phyloP scores from a whole-genome alignment of 2,888 invertebrate species.

The Saturnia pavonia region DNA sequence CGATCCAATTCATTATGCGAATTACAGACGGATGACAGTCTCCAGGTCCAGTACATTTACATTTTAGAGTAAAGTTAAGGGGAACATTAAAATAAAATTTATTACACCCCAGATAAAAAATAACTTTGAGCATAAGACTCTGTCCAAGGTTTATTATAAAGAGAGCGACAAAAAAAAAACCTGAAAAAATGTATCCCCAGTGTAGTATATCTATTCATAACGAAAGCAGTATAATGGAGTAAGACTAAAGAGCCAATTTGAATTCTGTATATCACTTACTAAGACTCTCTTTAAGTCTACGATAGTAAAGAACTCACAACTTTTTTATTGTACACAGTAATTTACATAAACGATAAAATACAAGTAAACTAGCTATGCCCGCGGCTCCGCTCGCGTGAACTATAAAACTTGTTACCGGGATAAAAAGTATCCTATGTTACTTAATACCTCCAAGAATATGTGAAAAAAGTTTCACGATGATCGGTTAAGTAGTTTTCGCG shows the following conservation, averaged over 20 bases:
- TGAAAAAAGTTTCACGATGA: too few species aligned
- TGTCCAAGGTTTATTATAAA: conserved; percentile 66
- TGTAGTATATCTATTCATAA: conserved; percentile 76
- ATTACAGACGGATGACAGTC: conserved; percentile 50
- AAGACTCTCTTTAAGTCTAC: not conserved
- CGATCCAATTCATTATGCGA: conserved; percentile 49
- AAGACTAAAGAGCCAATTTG: conserved; percentile 27
- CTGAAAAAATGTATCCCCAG: conserved; percentile 59
- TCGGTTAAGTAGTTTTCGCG: too few species aligned
- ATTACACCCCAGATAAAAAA: conserved; percentile 64
- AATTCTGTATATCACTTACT: conserved; percentile 1
- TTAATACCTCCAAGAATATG: too few species aligned
- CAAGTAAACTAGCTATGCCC: not conserved
- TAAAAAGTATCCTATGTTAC: too few species aligned
- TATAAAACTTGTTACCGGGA: too few species aligned
- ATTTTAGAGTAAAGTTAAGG: conserved; percentile 61
- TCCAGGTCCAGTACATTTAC: conserved; percentile 54
- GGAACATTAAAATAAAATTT: conserved; percentile 63
- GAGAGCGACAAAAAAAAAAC: conserved; percentile 48
- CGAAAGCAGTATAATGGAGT: conserved; percentile 69
- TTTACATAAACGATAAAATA: not conserved
- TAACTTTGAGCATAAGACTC: conserved; percentile 57
- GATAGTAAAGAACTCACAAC: not conserved
- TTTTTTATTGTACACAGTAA: conserved; percentile 1
- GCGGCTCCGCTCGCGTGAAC: too few species aligned